Evolutionary conservation across 1,140 invertebrate genomes (phyloP).

Genomic region (Drosophila truncata): DNA sequence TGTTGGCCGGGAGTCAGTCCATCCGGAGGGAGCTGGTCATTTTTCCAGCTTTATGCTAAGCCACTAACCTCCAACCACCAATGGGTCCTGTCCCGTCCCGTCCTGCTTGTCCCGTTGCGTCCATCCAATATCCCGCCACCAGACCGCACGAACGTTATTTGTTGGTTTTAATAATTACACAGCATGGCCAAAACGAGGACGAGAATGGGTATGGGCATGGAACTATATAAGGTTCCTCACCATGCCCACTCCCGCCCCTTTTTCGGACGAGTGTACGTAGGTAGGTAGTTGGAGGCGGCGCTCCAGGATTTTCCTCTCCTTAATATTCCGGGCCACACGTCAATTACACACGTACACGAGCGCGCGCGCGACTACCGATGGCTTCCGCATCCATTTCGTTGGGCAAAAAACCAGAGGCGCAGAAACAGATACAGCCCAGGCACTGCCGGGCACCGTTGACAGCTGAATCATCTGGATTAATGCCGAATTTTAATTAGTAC

Average conservation of each 20-base stretch:
- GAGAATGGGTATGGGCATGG: slow-evolving; percentile 27
- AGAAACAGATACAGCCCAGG: slow-evolving; percentile 1
- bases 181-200: slow-evolving; percentile 41
- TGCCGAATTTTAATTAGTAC: slow-evolving; percentile 85
- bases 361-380: slow-evolving; percentile 49
- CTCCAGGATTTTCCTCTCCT: slow-evolving; percentile 59
- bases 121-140: slow-evolving; percentile 26
- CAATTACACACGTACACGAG: slow-evolving; percentile 72
- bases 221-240: slow-evolving; percentile 5
- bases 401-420: slow-evolving; percentile 28
- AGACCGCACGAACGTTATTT: slow-evolving; percentile 78
- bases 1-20: slow-evolving; percentile 27
- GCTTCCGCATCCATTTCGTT: slow-evolving; percentile 44
- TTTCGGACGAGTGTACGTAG: background rate
- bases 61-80: slow-evolving; percentile 36
- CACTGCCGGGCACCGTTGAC: slow-evolving; percentile 53
- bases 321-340: slow-evolving; percentile 79
- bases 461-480: slow-evolving; percentile 84
- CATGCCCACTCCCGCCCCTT: slow-evolving; percentile 3
- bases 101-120: background rate
- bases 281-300: slow-evolving; percentile 1
- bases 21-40: slow-evolving; percentile 39
- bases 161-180: slow-evolving; percentile 85
- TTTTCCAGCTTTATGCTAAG: slow-evolving; percentile 64
- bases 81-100: background rate